phyloP scores from a whole-genome alignment of 2,797 vertebrate species.

The Merluccius polli region DNA sequence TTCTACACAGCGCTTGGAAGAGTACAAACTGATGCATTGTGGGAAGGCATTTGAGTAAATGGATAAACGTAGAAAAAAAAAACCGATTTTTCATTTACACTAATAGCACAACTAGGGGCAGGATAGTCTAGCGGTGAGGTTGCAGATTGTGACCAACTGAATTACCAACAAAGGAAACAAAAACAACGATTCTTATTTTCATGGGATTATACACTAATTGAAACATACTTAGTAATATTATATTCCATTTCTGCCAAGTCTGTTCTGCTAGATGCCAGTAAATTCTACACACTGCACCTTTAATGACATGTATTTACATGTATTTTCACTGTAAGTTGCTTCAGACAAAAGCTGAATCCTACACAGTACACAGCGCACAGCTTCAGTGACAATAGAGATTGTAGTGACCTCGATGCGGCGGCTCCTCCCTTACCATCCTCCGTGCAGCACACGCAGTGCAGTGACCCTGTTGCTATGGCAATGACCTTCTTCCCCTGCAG shows the following conservation, averaged over 20 bases:
- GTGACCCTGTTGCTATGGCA: slow-evolving; percentile 96
- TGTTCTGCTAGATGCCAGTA: no score
- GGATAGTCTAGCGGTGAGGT: background rate
- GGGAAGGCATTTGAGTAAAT: background rate
- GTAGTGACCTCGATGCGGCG: no score
- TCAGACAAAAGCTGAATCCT: background rate
- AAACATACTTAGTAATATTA: no score
- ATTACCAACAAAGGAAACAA: no score
- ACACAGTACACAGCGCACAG: no score
- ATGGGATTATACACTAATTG: no score
- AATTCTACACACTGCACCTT: no score
- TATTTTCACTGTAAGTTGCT: background rate
- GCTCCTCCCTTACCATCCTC: slow-evolving; percentile 83
- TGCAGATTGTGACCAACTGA: no score
- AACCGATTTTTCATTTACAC: background rate
- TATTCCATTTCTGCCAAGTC: no score
- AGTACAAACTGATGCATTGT: background rate
- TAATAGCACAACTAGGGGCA: background rate
- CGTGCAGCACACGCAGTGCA: slow-evolving; percentile 98
- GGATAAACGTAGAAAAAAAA: no score
- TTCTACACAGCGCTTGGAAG: slow-evolving; percentile 8
- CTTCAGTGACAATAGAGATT: no score
- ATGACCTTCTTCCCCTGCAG: slow-evolving; percentile 98
- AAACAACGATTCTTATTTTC: no score
- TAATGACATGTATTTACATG: background rate